Percentiles rank a stretch among this genome's conserved stretches.
phyloP scores from a whole-genome alignment of 1,140 invertebrate species.

The Cydia amplana region DNA sequence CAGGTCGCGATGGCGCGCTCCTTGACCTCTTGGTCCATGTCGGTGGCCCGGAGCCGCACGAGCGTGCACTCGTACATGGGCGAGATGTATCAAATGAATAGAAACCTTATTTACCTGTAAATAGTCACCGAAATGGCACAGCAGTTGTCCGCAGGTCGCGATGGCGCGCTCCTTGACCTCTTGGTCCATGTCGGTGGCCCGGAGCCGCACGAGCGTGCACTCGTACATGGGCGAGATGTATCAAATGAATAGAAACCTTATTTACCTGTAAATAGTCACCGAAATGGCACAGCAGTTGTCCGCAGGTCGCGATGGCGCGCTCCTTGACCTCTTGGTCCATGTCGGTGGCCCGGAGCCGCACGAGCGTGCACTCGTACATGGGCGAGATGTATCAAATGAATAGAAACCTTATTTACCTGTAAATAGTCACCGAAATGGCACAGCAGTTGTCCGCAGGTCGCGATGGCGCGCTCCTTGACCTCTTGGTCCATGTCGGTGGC shows the following conservation, averaged over 20 bases:
- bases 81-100: no score
- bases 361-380: slow-evolving; percentile 92
- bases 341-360: slow-evolving; percentile 44
- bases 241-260: slow-evolving; percentile 43
- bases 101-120: no score
- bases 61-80: no score
- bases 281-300: slow-evolving; percentile 95
- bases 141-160: slow-evolving; percentile 95
- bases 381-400: slow-evolving; percentile 83
- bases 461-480: slow-evolving; percentile 98
- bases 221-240: slow-evolving; percentile 91
- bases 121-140: slow-evolving; percentile 94
- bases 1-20: no score
- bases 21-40: no score
- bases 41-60: no score
- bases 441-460: slow-evolving; percentile 97
- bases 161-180: slow-evolving; percentile 97
- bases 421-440: slow-evolving; percentile 94
- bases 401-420: slow-evolving; percentile 57
- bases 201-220: slow-evolving; percentile 84
- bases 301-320: slow-evolving; percentile 97
- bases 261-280: slow-evolving; percentile 87
- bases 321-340: slow-evolving; percentile 94
- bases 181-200: slow-evolving; percentile 85
- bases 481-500: slow-evolving; percentile 99